Evolutionary conservation across 2,113 vertebrate genomes (phyloP), one percentile per base, ranked within the genome.

Genomic region (Lampris megalopsis): DNA sequence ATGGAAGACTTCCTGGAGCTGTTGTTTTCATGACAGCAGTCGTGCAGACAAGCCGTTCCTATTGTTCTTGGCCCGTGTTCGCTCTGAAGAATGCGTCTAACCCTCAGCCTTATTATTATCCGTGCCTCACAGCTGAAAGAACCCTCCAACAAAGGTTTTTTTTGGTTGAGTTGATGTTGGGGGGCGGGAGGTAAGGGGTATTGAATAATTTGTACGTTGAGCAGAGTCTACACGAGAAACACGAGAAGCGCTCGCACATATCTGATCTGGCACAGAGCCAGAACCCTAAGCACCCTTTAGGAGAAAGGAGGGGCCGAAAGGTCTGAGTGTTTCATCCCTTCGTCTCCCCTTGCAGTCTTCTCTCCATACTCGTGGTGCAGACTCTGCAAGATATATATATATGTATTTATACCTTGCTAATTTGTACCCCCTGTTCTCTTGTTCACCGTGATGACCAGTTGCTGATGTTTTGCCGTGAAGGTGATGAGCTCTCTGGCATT

Each of bases 221-320:
- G 85, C 82, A 62, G 24, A 84, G 89, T 92, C 83, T 80, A 86
- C 24, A 57, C 88, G 82, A 61, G 90, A 87, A 81, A 91, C 77
- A 80, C 1, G 57, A 93, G 84, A 91, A 83, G 69, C 5, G 11
- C 73, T 57, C 67, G 50, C 72, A 54, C 79, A 71, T 86, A 56
- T 92, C 89, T 87, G 87, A 94, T 92, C 79, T 94, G 94, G 92
- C 87, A 50, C 7, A 2, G 3, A 67, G 86, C 90, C 91, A 49
- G 1, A 79, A 79, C 66, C 73, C 75, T 59, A 63, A 79, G 82
- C 70, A 85, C 80, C 73, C 86, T 76, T 11, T 41, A 73, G 88
- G 89, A 81, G 68, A 69, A 73, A 54, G 49, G 77, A 83, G 59
- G 77, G 66, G 62, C 72, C 75, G 68, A 82, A 77, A 88, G 71